Evolutionary conservation across 1,140 invertebrate species (phyloP).

Genomic region (Drosophila paulistorum): DNA sequence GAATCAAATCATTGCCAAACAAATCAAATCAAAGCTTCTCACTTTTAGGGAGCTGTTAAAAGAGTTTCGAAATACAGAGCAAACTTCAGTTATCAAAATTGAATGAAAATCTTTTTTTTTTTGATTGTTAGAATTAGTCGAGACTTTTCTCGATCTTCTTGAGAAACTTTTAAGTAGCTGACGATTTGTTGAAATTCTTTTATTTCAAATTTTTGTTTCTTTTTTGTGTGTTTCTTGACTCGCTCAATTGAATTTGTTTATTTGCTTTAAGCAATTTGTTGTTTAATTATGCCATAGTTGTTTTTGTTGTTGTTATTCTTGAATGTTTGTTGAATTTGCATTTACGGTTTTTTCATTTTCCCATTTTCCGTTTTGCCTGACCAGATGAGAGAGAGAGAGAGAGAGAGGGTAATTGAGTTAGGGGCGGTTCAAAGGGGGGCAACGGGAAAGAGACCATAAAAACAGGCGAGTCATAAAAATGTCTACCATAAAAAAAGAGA

Average conservation of each 20-base stretch:
- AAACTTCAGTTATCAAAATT: too few species aligned
- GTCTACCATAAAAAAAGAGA: slow-evolving; percentile 60
- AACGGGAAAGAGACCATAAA: slow-evolving; percentile 49
- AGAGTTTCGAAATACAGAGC: too few species aligned
- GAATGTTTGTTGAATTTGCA: slow-evolving; percentile 57
- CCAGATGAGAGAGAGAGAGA: neutral
- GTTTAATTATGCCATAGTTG: slow-evolving; percentile 58
- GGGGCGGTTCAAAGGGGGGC: neutral
- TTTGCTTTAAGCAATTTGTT: slow-evolving; percentile 59
- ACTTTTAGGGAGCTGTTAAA: too few species aligned
- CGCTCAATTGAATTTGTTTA: slow-evolving; percentile 36
- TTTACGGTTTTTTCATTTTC: slow-evolving; percentile 42
- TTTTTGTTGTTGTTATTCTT: slow-evolving; percentile 48
- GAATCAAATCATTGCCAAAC: too few species aligned
- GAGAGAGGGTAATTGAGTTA: neutral
- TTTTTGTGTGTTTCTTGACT: neutral
- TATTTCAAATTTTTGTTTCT: neutral
- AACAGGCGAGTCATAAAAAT: slow-evolving; percentile 65
- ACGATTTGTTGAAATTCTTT: neutral
- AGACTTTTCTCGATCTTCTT: neutral
- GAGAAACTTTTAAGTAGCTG: neutral
- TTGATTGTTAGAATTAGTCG: too few species aligned
- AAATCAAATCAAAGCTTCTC: too few species aligned
- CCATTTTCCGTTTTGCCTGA: slow-evolving; percentile 23
- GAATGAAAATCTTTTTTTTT: too few species aligned